Evolutionary conservation across 2,797 vertebrate species (phyloP), one percentile per base, ranked within the genome.

Genomic region (Sandelia bainsii): DNA sequence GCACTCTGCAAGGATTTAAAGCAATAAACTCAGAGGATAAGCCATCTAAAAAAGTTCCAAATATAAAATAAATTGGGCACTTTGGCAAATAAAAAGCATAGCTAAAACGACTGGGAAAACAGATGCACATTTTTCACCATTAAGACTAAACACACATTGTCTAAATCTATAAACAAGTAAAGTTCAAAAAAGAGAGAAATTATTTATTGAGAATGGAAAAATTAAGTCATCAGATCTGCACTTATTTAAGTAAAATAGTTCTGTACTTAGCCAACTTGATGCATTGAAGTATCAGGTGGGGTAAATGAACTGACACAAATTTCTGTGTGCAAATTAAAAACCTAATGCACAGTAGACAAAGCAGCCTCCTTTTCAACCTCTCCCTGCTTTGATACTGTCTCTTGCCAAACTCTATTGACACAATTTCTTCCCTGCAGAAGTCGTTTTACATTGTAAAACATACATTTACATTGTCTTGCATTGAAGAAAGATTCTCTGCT

Each of bases 21-120:
- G 39, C 46, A 54, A 66, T 66, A 45, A 50, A 75, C 59, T 19
- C 37, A 52, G 14, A 40, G 54, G 46, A 62, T 52, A 8, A 25
- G 13, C 48, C 22, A 1, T 49, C 16, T 20, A 8, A 6, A 19
- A 45, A 25, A 44, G 37, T 58, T 8, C 17, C 32, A 48, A 50
- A 54, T 48, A 16, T 17, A 37, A 62, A 72, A 53, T 53, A 16
- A 46, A 46, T 8, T 16, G 23, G 14, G 20, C n/a, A 5, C 3
- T 20, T 20, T 9, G 7, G 17, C 45, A 25, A 29, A 12, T 45
- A n/a, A 29, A 45, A 34, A 5, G 13, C 27, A 8, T 37, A 40
- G 4, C 5, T 51, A 4, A 8, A 8, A 32, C 1, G 8, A 32
- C 22, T 48, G 13, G 13, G 22, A 32, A 50, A n/a, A 17, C 3